Evolutionary conservation across 2,113 vertebrate species (phyloP).

Genomic region (Odobenus rosmarus): DNA sequence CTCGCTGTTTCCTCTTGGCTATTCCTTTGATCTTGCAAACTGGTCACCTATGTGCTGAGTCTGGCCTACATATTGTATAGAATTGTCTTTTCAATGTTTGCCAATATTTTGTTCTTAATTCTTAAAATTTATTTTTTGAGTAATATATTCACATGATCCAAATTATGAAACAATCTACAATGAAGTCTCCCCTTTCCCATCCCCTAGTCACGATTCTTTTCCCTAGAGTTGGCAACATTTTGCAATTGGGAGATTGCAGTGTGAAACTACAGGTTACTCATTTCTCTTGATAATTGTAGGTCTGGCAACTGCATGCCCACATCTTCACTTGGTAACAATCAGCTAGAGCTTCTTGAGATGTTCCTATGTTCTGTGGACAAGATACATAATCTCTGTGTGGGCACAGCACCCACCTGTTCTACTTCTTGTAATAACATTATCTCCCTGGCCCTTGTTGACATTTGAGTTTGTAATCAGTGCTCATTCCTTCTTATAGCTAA

Average conservation of each 20-base stretch:
- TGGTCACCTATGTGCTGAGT: neutral
- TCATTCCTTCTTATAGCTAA: neutral
- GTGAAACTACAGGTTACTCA: neutral
- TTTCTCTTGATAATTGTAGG: neutral
- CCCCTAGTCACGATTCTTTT: neutral
- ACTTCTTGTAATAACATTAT: neutral
- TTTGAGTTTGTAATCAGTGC: neutral
- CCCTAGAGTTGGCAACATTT: neutral
- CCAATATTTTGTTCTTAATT: conserved; percentile 14
- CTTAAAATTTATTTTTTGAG: neutral
- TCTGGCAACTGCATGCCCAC: neutral
- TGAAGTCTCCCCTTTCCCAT: neutral
- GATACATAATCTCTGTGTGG: neutral
- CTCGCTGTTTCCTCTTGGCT: neutral
- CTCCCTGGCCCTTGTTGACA: neutral
- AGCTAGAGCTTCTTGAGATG: neutral
- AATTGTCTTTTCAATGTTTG: neutral
- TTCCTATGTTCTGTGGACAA: neutral
- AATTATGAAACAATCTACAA: neutral
- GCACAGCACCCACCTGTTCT: neutral
- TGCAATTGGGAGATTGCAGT: neutral
- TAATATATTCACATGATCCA: neutral
- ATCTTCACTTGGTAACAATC: neutral
- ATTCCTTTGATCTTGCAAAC: neutral
- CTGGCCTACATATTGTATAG: neutral